Evolutionary conservation across 1,140 invertebrate species (phyloP), one percentile per base, ranked within the genome.

Genomic region (Luehdorfia chinensis): DNA sequence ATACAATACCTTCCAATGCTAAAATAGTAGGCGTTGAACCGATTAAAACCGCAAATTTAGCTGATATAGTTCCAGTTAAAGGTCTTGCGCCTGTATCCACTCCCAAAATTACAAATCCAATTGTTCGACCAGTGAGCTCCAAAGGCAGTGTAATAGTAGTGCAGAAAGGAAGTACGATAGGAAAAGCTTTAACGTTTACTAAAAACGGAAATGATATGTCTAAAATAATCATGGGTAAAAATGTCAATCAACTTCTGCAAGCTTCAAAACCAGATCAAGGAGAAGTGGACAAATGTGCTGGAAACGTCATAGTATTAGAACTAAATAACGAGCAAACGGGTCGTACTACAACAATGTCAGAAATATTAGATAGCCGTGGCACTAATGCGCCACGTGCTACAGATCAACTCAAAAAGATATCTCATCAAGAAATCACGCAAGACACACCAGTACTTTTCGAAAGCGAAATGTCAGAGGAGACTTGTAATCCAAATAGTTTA

Each of bases 381-480:
- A 46, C 55, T 13, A 68, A 47, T 15, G 44, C 55, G 0, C 21
- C 61, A 2, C 59, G 61, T 3, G 43, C 43, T 0, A 7, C 57
- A 1, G 74, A 77, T 4, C 70, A 79, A 27, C 47, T 19, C 15
- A 69, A 69, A 33, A 70, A 72, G 18, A 14, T 63, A 12, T 41
- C 69, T 18, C 59, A 66, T 7, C 55, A 59, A 9, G 45, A 57
- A 18, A 90, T 90, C 13, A 89, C 89, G 0, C 86, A 87, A 63
- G 89, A 90, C 41, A 89, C 89, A 1, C 89, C 88, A 9, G 87
- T 89, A 1, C 50, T 88, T 36, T 88, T 87, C 45, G 76, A 87
- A n/a, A 81, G 34, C 47, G 79, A 80, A 59, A 67, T 85, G n/a
- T 65, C 70, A 2, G 80, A 76, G 2, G 76, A 85, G 23, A 68